Base-by-base conservation (phyloP, 1,140 invertebrate species). In the Euura lappo region DNA sequence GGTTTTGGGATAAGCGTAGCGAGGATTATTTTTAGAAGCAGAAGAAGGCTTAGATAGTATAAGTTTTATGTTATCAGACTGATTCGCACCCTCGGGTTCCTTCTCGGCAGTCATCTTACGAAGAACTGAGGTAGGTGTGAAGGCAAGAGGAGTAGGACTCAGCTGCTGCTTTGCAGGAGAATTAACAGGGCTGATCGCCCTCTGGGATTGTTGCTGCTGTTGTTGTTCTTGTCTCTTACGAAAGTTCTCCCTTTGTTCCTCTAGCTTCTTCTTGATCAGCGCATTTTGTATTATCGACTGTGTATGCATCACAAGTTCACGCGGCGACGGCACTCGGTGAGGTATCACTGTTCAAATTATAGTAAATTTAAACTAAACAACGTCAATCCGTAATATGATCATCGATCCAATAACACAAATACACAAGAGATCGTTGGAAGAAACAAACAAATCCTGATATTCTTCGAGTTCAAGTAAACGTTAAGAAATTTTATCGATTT, bases 101-200 rank as follows among this genome's bases (percentile, higher is more conserved):
- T 95, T 96, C 78, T 97, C 96, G 42, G 95, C 95, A 64, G 95
- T 96, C 95, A 97, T 96, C 87, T 97, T 98, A 45, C 96, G 91
- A 79, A 98, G 90, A 47, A 96, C 93, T 65, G 96, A 96, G 6
- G 96, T 97, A 66, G 96, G 96, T 3, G 95, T 97, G 85, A 97
- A 97, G 3, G 95, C 93, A 72, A 94, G 88, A 5, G 92, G 92
- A 47, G 93, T 93, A 6, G 92, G 90, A 64, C 85, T 86, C 75
- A 84, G 75, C 4, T 83, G 84, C 72, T 87, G 86, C 76, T 88
- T 88, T 6, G 81, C 81, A 66, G 87, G 82, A 4, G 83, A 83
- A 47, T 82, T 86, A 11, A 89, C 79, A 47, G 87, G 87, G 78
- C 88, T 86, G 71, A 84, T 81, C 3, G 81, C 77, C 72, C 79